A percentile compares a stretch with the other conserved stretches of the same genome.
phyloP scores from a whole-genome alignment of 2,888 invertebrate genomes.

The Ochropleura plecta region DNA sequence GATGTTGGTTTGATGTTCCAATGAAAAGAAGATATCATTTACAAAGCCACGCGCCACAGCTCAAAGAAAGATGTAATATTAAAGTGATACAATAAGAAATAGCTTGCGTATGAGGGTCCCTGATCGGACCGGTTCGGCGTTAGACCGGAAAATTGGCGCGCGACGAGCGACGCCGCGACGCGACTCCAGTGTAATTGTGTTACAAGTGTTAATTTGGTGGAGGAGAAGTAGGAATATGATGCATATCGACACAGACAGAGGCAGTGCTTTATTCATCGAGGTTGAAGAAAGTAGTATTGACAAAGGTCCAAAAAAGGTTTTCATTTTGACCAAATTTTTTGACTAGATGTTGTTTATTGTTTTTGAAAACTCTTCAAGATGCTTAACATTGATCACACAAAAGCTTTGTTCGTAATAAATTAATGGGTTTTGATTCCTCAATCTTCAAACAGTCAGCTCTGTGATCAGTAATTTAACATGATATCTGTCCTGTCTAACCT shows the following conservation, averaged over 20 bases:
- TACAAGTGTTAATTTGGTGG: slow-evolving; percentile 23
- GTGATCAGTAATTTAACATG: slow-evolving; percentile 25
- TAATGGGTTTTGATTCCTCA: neutral
- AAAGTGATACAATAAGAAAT: slow-evolving; percentile 40
- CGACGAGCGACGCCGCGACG: slow-evolving; percentile 69
- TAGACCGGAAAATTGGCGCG: slow-evolving; percentile 79
- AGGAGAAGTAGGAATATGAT: neutral
- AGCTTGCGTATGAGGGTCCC: slow-evolving; percentile 65
- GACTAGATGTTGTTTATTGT: neutral
- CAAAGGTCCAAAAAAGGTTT: neutral
- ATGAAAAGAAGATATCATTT: slow-evolving; percentile 23
- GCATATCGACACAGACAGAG: neutral
- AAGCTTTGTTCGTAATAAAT: slow-evolving; percentile 20
- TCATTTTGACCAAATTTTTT: neutral
- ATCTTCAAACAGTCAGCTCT: slow-evolving; percentile 11
- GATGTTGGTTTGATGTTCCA: neutral
- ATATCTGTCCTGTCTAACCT: slow-evolving; percentile 27
- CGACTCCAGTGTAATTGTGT: slow-evolving; percentile 58
- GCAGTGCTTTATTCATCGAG: neutral
- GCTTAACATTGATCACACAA: neutral
- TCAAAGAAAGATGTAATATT: slow-evolving; percentile 25
- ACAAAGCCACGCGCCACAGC: slow-evolving; percentile 29
- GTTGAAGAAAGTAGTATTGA: neutral
- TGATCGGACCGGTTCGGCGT: slow-evolving; percentile 73
- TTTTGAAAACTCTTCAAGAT: neutral